Conservation (phyloP, 2,888 invertebrate species). For the Cephus pulcher region DNA sequence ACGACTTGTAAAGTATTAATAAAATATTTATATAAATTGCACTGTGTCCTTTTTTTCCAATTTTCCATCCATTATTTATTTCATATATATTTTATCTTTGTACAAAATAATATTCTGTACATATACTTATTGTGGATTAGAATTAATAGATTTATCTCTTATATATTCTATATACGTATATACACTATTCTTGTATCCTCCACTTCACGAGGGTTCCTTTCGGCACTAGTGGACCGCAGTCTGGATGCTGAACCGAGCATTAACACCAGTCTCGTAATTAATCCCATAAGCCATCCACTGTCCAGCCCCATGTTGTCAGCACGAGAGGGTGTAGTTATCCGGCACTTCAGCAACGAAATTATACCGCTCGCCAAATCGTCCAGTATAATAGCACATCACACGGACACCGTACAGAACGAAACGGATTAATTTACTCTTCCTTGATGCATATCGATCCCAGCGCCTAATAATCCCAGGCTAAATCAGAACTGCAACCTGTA, state of each 20-base stretch:
- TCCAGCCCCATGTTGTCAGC: conserved; percentile 44
- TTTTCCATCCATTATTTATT: neutral
- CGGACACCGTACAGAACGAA: neutral
- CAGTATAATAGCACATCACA: neutral
- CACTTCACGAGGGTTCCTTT: conserved; percentile 43
- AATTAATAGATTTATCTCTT: too few species aligned
- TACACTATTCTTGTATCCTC: too few species aligned
- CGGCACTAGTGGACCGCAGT: conserved; percentile 29
- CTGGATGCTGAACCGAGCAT: conserved; percentile 50
- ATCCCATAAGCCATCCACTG: conserved; percentile 60
- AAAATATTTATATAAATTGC: neutral
- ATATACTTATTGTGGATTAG: neutral
- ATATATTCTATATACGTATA: too few species aligned
- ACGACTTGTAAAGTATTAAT: neutral
- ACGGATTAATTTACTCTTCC: neutral
- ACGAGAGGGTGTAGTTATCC: conserved; percentile 35
- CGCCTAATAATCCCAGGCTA: neutral
- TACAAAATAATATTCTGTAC: neutral
- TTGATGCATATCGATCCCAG: neutral
- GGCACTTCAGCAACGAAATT: neutral
- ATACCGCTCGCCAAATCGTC: neutral
- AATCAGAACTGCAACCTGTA: neutral
- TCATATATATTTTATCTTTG: neutral
- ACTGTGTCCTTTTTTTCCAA: neutral
- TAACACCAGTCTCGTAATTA: conserved; percentile 63